A percentile compares a stretch with the other conserved stretches of the same genome.
These are phyloP conservation scores for Himalopsyche phryganea DNA, from an alignment of 1,140 invertebrate genomes.

Conservation along the genomic window DNA sequence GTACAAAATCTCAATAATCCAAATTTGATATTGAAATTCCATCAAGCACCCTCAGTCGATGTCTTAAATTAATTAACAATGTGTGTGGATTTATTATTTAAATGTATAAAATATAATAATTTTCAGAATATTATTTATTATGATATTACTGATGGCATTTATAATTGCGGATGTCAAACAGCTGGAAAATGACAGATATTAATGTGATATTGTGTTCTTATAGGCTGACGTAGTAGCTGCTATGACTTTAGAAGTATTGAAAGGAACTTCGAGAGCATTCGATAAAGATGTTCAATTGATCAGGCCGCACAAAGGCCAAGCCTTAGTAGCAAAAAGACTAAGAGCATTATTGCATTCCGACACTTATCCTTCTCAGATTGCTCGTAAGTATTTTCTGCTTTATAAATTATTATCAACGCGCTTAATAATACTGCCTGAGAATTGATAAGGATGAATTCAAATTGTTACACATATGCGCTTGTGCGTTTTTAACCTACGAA, in stretches of 20 bases:
- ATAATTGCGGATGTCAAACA: background rate
- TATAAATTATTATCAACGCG: too few relatives aligned
- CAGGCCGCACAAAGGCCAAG: conserved; percentile 67
- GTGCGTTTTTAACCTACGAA: too few relatives aligned
- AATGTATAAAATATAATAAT: too few relatives aligned
- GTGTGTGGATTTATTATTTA: too few relatives aligned
- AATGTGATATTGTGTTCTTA: background rate
- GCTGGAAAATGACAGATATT: background rate
- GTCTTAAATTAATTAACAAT: too few relatives aligned
- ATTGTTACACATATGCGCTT: too few relatives aligned
- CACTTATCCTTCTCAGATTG: conserved; percentile 67
- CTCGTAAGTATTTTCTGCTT: conserved; percentile 46
- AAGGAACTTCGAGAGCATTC: conserved; percentile 69
- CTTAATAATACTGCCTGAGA: too few relatives aligned
- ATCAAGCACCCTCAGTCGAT: too few relatives aligned
- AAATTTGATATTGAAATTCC: too few relatives aligned
- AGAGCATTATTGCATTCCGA: conserved; percentile 66
- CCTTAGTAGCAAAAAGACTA: conserved; percentile 59
- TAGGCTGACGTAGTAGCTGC: conserved; percentile 69
- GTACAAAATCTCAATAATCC: too few relatives aligned
- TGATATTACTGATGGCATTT: background rate
- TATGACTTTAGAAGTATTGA: conserved; percentile 67
- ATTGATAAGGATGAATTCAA: too few relatives aligned
- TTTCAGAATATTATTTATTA: too few relatives aligned
- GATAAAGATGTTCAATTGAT: conserved; percentile 67